Percentiles rank a stretch among this genome's conserved stretches.
Evolutionary conservation across 2,113 vertebrate species (phyloP).

Genomic region (Syngnathus typhle): DNA sequence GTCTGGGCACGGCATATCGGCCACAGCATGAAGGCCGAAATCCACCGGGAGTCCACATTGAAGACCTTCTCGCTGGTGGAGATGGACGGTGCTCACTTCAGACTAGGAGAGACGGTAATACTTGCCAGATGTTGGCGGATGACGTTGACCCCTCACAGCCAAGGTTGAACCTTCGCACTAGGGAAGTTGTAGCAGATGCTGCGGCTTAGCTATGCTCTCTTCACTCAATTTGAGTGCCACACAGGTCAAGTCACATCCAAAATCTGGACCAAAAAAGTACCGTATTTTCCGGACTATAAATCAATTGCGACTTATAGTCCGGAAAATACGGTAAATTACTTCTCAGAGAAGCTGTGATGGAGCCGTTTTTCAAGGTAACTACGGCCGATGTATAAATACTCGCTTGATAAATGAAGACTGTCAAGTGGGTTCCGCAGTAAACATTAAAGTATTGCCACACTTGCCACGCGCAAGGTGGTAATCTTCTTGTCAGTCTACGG

Average conservation of each 20-base stretch:
- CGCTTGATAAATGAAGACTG: background rate
- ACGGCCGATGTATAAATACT: too few relatives aligned
- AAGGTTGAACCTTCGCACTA: slow-evolving; percentile 3
- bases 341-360: background rate
- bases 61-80: slow-evolving; percentile 56
- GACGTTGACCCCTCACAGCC: background rate
- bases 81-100: slow-evolving; percentile 75
- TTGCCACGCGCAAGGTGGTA: background rate
- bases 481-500: slow-evolving; percentile 5
- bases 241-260: too few relatives aligned
- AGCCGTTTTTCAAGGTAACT: background rate
- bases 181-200: slow-evolving; percentile 37
- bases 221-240: slow-evolving; percentile 11
- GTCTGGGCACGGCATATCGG: slow-evolving; percentile 71
- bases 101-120: slow-evolving; percentile 76
- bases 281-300: too few relatives aligned
- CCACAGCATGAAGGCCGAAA: slow-evolving; percentile 68
- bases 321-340: background rate
- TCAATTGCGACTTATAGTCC: too few relatives aligned
- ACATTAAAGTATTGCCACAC: background rate
- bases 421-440: background rate
- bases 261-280: too few relatives aligned
- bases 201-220: slow-evolving; percentile 40
- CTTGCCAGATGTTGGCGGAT: slow-evolving; percentile 12
- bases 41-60: slow-evolving; percentile 66